Evolutionary conservation across 2,797 vertebrate species (phyloP).

Genomic region (Phataginus tetradactyla): DNA sequence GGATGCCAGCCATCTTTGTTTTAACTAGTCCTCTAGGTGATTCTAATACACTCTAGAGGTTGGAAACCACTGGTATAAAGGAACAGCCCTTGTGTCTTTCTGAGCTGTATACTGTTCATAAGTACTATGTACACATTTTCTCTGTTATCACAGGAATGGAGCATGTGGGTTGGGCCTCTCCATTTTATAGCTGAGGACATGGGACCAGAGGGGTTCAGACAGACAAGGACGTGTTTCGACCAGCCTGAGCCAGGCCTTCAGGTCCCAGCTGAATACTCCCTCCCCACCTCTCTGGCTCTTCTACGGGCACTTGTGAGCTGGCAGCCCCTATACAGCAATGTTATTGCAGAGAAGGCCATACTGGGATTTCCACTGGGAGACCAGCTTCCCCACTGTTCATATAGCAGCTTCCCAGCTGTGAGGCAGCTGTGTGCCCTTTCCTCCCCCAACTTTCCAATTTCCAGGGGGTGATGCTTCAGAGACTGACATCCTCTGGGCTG

Average conservation of each 20-base stretch:
- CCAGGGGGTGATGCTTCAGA: slow-evolving; percentile 91
- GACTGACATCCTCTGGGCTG: slow-evolving; percentile 90
- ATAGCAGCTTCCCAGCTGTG: neutral
- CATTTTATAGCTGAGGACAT: neutral
- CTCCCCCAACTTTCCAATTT: neutral
- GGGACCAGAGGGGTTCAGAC: neutral
- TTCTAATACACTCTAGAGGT: neutral
- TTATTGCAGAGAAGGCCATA: neutral
- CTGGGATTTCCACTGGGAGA: neutral
- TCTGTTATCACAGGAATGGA: slow-evolving; percentile 17
- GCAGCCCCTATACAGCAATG: neutral
- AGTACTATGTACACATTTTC: neutral
- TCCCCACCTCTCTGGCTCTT: neutral
- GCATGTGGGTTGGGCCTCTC: neutral
- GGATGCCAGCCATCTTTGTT: neutral
- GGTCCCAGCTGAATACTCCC: neutral
- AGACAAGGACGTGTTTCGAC: neutral
- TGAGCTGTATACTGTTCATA: neutral
- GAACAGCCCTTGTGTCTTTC: neutral
- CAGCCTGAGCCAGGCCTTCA: neutral
- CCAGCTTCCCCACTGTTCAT: neutral
- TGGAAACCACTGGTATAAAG: neutral
- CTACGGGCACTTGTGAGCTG: neutral
- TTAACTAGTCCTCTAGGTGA: neutral
- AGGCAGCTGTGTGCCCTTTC: neutral